Percentiles rank a stretch among this genome's conserved stretches.
Conservation (phyloP, 2,113 vertebrate species). For the Charadrius vociferus region DNA sequence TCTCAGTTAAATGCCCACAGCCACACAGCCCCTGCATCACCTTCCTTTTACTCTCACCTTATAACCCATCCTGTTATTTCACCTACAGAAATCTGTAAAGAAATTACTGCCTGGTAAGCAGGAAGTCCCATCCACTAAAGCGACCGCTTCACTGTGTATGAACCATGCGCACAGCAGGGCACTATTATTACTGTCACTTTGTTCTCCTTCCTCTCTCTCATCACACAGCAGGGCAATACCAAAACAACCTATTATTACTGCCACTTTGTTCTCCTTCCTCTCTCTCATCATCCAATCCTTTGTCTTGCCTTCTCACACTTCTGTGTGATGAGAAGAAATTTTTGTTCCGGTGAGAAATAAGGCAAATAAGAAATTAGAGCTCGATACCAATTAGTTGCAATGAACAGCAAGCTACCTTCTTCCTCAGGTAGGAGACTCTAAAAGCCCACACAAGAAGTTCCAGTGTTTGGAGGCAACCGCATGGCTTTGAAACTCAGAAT, state of each 20-base stretch:
- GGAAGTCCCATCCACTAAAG: neutral
- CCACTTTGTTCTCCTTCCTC: neutral
- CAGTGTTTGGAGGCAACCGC: neutral
- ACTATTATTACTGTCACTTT: neutral
- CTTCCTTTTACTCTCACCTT: neutral
- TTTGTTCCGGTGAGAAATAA: neutral
- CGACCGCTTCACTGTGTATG: neutral
- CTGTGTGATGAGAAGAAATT: neutral
- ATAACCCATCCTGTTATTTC: neutral
- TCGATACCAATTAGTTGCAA: neutral
- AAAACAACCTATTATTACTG: neutral
- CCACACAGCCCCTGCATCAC: neutral
- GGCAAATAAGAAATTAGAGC: neutral
- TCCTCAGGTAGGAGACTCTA: neutral
- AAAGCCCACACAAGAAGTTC: neutral
- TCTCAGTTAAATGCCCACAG: neutral
- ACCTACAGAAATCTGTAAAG: neutral
- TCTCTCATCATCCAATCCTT: neutral
- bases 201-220: neutral
- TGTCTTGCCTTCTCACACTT: neutral
- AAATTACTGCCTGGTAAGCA: neutral
- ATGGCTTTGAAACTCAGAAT: neutral
- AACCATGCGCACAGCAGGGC: neutral
- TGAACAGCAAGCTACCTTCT: neutral
- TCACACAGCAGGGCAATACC: neutral